Evolutionary conservation across 2,113 vertebrate genomes (phyloP).

Genomic region (Rhabdornis inornatus): DNA sequence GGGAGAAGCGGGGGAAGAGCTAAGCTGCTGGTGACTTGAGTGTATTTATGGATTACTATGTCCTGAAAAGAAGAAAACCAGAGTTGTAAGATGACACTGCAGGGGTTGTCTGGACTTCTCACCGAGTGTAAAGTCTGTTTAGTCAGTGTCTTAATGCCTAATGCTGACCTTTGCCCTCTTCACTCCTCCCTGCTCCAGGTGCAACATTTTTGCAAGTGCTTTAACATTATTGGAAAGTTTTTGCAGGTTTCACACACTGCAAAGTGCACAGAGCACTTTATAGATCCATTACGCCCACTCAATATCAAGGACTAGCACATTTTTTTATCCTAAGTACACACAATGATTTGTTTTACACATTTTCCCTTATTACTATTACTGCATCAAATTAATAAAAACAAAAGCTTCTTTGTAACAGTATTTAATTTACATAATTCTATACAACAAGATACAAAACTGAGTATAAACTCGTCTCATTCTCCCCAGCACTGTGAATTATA

Average conservation of each 20-base stretch:
- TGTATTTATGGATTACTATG: constrained; percentile 85
- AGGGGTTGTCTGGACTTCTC: constrained; percentile 83
- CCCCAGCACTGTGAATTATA: not conserved
- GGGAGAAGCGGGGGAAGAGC: constrained; percentile 72
- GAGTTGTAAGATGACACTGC: constrained; percentile 79
- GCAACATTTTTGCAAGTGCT: constrained; percentile 73
- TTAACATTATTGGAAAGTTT: not conserved
- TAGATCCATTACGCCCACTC: not conserved
- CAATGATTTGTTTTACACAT: not conserved
- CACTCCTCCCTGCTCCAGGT: constrained; percentile 84
- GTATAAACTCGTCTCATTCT: not conserved
- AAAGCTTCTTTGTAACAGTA: not conserved
- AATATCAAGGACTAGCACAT: not conserved
- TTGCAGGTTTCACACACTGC: constrained; percentile 18
- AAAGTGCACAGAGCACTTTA: not conserved
- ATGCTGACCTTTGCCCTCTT: constrained; percentile 80
- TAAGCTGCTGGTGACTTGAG: constrained; percentile 79
- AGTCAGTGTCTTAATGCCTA: constrained; percentile 73
- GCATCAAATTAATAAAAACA: not conserved
- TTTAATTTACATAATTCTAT: not conserved
- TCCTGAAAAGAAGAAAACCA: constrained; percentile 75
- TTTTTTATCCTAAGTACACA: not conserved
- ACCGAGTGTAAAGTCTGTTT: constrained; percentile 79
- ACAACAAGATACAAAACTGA: not conserved
- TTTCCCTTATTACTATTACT: not conserved